phyloP scores from a whole-genome alignment of 2,797 vertebrate genomes.

The Salarias fasciatus region DNA sequence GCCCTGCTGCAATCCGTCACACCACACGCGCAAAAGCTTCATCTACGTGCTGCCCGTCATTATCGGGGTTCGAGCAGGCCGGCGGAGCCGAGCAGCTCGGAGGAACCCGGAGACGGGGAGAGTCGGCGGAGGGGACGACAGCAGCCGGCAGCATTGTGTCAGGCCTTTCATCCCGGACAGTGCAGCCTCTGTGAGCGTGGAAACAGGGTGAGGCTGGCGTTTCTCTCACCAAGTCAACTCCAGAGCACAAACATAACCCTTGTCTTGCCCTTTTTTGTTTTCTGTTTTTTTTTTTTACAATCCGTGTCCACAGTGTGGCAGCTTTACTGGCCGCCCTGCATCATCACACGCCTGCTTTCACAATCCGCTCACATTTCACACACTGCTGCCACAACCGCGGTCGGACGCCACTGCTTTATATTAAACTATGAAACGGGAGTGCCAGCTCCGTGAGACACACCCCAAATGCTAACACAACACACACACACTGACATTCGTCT shows the following conservation, averaged over 20 bases:
- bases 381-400: slow-evolving; percentile 27
- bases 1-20: slow-evolving; percentile 48
- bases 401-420: slow-evolving; percentile 43
- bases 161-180: slow-evolving; percentile 49
- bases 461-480: slow-evolving; percentile 54
- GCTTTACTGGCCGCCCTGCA: slow-evolving; percentile 56
- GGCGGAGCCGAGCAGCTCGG: slow-evolving; percentile 24
- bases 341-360: slow-evolving; percentile 53
- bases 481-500: slow-evolving; percentile 14
- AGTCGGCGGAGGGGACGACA: slow-evolving; percentile 48
- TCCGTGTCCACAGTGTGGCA: slow-evolving; percentile 19
- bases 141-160: slow-evolving; percentile 60
- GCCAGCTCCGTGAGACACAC: slow-evolving; percentile 61
- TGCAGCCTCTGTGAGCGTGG: slow-evolving; percentile 65
- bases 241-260: slow-evolving; percentile 62
- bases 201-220: slow-evolving; percentile 69
- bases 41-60: slow-evolving; percentile 30
- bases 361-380: slow-evolving; percentile 60
- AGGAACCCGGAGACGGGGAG: slow-evolving; percentile 9
- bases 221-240: slow-evolving; percentile 41
- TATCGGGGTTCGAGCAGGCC: slow-evolving; percentile 18
- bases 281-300: too few relatives aligned
- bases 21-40: slow-evolving; percentile 28
- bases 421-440: slow-evolving; percentile 38
- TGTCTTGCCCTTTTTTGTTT: slow-evolving; percentile 64